phyloP scores from a whole-genome alignment of 2,797 vertebrate genomes.

The Novumbra hubbsi region DNA sequence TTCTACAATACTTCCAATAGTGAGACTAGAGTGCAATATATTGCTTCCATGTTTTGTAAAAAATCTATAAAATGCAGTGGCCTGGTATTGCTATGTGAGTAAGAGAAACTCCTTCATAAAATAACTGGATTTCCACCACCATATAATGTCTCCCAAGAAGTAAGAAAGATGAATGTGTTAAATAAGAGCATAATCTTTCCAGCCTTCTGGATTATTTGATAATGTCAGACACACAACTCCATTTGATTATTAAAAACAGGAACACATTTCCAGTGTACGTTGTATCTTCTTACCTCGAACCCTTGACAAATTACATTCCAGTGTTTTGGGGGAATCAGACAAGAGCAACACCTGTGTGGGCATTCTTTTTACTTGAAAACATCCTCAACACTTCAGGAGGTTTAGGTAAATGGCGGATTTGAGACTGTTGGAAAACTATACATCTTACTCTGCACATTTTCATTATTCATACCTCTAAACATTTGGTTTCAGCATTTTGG shows the following conservation, averaged over 20 bases:
- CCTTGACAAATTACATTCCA: not conserved
- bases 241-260: slow-evolving; percentile 42
- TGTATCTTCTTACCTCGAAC: slow-evolving; percentile 10
- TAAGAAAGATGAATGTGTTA: slow-evolving; percentile 71
- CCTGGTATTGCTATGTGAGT: slow-evolving; percentile 71
- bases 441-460: no score
- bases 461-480: no score
- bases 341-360: no score
- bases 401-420: no score
- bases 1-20: slow-evolving; percentile 51
- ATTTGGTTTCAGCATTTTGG: no score
- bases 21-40: slow-evolving; percentile 61
- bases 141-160: slow-evolving; percentile 59
- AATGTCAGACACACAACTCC: slow-evolving; percentile 50
- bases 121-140: slow-evolving; percentile 70
- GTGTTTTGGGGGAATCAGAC: not conserved
- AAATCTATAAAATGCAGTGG: slow-evolving; percentile 64
- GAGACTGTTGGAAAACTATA: no score
- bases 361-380: no score
- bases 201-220: slow-evolving; percentile 58
- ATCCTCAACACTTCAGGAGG: no score
- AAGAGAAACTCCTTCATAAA: slow-evolving; percentile 70
- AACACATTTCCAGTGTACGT: slow-evolving; percentile 13
- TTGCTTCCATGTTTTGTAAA: slow-evolving; percentile 58
- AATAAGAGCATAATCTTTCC: slow-evolving; percentile 75